Percentiles rank a stretch among this genome's conserved stretches.
These are phyloP conservation scores for Aethina tumida DNA, from an alignment of 1,140 invertebrate species.

Conservation along the genomic window DNA sequence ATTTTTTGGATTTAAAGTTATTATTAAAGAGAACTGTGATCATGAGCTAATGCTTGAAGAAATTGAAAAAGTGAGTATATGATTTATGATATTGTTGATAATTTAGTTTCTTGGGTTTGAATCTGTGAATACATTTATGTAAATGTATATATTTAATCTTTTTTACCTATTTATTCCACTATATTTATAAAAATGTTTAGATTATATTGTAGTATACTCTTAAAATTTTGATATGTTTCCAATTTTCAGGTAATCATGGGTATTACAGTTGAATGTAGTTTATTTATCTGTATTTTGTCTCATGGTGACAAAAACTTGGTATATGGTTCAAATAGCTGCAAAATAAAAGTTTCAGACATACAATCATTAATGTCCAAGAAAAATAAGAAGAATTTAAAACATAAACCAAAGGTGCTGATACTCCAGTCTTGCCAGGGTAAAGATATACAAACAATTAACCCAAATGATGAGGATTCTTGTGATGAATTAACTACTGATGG, in stretches of 20 bases:
- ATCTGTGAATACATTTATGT: too few species aligned
- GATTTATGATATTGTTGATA: too few species aligned
- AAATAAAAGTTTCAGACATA: conserved; percentile 21
- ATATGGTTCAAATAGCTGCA: conserved; percentile 29
- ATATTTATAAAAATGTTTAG: too few species aligned
- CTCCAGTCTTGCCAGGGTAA: conserved; percentile 29
- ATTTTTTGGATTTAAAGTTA: conserved; percentile 20
- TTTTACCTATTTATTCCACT: too few species aligned
- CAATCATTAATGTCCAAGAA: conserved; percentile 16
- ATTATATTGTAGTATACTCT: too few species aligned
- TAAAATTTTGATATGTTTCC: too few species aligned
- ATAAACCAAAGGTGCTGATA: conserved; percentile 29
- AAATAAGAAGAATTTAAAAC: conserved; percentile 16
- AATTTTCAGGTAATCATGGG: too few species aligned
- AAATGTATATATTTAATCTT: too few species aligned
- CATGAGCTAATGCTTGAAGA: conserved; percentile 17
- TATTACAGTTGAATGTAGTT: conserved; percentile 20
- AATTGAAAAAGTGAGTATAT: conserved; percentile 15
- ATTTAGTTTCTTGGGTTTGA: too few species aligned
- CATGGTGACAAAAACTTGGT: conserved; percentile 26
- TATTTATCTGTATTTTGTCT: conserved; percentile 28
- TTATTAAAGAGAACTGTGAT: conserved; percentile 15
- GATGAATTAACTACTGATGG: conserved; percentile 8
- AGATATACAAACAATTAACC: conserved; percentile 25
- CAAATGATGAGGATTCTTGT: conserved; percentile 7